Percentiles rank a stretch among this genome's conserved stretches.
Conservation (phyloP, 2,113 vertebrate species). For the Lycocorax pyrrhopterus region DNA sequence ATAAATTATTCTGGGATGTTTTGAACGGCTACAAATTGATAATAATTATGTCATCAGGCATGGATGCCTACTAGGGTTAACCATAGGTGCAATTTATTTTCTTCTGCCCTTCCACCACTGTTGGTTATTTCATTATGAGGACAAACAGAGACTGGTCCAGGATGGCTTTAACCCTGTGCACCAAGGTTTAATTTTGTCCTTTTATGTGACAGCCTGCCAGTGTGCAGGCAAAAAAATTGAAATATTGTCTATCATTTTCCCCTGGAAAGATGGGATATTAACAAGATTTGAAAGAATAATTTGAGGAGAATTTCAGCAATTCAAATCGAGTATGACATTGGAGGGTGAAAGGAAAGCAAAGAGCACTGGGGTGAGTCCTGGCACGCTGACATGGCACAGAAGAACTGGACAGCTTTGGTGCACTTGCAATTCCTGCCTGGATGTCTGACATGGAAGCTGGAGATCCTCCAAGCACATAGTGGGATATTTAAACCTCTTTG, state of each 20-base stretch:
- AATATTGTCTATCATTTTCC: background rate
- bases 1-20: background rate
- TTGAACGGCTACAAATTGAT: background rate
- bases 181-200: background rate
- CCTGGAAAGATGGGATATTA: background rate
- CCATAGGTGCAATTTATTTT: background rate
- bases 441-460: background rate
- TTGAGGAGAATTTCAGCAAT: background rate
- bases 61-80: background rate
- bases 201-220: background rate
- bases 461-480: background rate
- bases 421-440: background rate
- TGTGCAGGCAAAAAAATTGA: background rate
- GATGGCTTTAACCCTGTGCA: background rate
- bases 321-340: background rate
- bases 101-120: background rate
- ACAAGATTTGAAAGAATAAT: background rate
- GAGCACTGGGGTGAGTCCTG: background rate
- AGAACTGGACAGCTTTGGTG: background rate
- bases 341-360: background rate
- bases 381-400: background rate
- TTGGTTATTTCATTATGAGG: background rate
- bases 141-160: background rate
- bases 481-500: background rate
- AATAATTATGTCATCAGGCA: background rate